Base-by-base conservation (phyloP, 2,797 vertebrate species). In the Phrynocephalus vlangalii region DNA sequence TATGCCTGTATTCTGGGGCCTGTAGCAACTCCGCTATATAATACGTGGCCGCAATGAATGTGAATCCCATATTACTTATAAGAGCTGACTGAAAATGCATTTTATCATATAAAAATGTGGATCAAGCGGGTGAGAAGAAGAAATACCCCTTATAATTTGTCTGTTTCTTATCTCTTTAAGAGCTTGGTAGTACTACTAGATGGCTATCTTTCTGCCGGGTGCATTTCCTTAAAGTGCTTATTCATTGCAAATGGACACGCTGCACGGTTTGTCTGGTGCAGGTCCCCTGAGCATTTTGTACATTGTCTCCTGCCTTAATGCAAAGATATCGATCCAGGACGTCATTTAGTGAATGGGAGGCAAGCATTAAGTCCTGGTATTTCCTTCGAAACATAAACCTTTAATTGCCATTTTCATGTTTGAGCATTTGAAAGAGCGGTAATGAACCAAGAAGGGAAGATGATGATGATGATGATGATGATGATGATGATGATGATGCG, bases 361-460 rank as follows among this genome's bases (percentile, higher is more conserved):
- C 15, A 88, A 56, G 82, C 93, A 88, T 89, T 91, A 92, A 92
- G 92, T 85, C 79, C n/a, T 76, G n/a, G 5, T 90, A 90, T 84
- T 94, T 93, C 90, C 87, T 87, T 85, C 50, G 26, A 91, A 93
- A 91, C 8, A 1, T 93, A 92, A 94, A 92, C 28, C 75, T 92
- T 93, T 83, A 70, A 84, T 92, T 92, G 87, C 91, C 79, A 68
- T 93, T 93, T 93, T 86, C 0, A 0, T 82, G 67, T 89, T 77
- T 89, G 84, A 87, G 83, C 81, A 79, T 92, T 85, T 89, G 71
- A 79, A 91, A 93, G 70, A 85, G 85, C 82, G 20, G 3, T 86
- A 88, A 94, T 91, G 33, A 48, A 85, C 52, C 30, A 90, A 84
- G 70, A 91, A 82, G 75, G 86, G 89, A 84, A 77, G 83, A 82